Conservation (phyloP, 1,140 invertebrate genomes). For the Drosophila albomicans region DNA sequence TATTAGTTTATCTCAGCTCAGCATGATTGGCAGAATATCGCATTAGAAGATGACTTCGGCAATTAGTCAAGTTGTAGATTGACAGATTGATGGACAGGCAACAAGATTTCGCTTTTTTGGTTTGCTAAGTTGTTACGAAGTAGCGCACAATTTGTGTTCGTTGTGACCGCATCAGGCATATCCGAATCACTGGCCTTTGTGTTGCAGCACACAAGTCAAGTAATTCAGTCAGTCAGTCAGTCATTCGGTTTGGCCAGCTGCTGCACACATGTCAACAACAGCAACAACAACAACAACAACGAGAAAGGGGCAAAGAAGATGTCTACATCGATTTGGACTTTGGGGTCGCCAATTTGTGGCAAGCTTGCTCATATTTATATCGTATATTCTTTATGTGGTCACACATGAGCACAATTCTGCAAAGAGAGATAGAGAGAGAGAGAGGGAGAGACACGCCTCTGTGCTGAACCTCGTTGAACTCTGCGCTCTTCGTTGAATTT, state of each 20-base stretch:
- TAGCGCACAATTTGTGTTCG: background rate
- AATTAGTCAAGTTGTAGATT: conserved; percentile 38
- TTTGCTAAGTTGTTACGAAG: background rate
- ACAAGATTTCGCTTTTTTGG: conserved; percentile 30
- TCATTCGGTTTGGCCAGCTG: conserved; percentile 49
- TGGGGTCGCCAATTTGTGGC: conserved; percentile 64
- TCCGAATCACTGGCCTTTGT: background rate
- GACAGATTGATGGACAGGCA: conserved; percentile 35
- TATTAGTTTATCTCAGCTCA: conserved; percentile 28
- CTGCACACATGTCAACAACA: conserved; percentile 63
- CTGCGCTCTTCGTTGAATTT: conserved; percentile 28
- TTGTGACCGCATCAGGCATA: conserved; percentile 1
- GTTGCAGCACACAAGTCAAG: background rate
- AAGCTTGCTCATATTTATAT: conserved; percentile 44
- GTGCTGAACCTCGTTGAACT: conserved; percentile 67
- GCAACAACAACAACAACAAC: background rate
- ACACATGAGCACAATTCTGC: conserved; percentile 12
- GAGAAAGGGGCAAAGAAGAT: background rate
- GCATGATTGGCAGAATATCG: conserved; percentile 22
- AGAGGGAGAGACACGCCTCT: conserved; percentile 16
- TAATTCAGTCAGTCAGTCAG: background rate
- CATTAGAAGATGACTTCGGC: conserved; percentile 12
- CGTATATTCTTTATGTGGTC: conserved; percentile 20
- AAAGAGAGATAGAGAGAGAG: no score
- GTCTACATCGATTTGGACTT: conserved; percentile 28